Evolutionary conservation across 2,797 vertebrate species (phyloP).

Genomic region (Gallinago nigripennis): DNA sequence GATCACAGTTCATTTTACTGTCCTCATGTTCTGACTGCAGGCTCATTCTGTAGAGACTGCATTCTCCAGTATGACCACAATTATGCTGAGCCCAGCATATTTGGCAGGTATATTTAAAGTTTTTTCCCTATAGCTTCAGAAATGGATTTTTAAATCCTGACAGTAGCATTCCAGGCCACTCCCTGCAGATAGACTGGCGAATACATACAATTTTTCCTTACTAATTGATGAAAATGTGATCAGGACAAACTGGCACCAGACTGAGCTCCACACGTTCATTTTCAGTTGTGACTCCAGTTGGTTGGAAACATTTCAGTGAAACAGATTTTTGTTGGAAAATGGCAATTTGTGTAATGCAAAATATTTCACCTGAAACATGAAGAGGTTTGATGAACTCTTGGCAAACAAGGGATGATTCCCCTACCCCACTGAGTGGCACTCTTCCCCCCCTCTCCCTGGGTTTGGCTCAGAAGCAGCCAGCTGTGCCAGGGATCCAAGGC

Average conservation of each 20-base stretch:
- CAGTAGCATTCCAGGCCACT: constrained; percentile 8
- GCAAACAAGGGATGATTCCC: background rate
- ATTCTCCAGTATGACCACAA: background rate
- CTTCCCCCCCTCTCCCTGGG: background rate
- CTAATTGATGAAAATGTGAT: constrained; percentile 50
- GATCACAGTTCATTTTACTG: background rate
- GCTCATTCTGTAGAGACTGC: background rate
- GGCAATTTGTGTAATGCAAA: constrained; percentile 27
- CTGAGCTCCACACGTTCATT: background rate
- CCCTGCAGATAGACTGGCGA: constrained; percentile 29
- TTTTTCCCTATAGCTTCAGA: constrained; percentile 4
- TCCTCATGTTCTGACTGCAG: background rate
- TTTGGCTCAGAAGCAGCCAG: background rate
- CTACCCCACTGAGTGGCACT: background rate
- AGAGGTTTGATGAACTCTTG: constrained; percentile 8
- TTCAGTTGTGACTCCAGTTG: constrained; percentile 2
- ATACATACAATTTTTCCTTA: constrained; percentile 39
- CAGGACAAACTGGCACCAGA: constrained; percentile 35
- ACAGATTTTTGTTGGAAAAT: constrained; percentile 47
- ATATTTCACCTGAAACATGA: constrained; percentile 59
- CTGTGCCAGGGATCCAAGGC: background rate
- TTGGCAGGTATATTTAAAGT: constrained; percentile 1
- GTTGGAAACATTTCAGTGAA: constrained; percentile 37
- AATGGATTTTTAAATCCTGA: constrained; percentile 26
- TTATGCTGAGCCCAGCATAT: background rate